Percentiles rank a stretch among this genome's conserved stretches.
These are phyloP conservation scores for Mamestra configurata DNA, from an alignment of 1,140 invertebrate genomes.

Conservation along the genomic window DNA sequence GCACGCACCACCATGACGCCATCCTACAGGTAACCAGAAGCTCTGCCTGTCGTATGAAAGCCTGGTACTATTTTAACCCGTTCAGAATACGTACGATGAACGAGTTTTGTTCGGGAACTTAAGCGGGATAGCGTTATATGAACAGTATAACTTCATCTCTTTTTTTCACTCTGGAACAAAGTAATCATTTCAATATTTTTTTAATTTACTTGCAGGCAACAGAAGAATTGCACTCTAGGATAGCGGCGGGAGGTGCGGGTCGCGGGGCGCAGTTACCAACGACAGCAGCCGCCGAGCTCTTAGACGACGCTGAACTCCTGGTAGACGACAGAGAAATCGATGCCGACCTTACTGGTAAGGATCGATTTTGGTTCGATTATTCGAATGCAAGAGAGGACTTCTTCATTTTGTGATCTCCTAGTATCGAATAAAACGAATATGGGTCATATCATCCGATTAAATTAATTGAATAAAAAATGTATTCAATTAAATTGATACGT, in stretches of 20 bases:
- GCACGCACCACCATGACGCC: conserved; percentile 95
- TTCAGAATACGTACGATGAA: no score
- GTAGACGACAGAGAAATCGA: conserved; percentile 98
- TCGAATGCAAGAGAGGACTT: neutral
- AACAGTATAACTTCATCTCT: no score
- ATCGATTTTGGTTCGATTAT: neutral
- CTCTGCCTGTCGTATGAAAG: neutral
- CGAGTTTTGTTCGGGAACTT: no score
- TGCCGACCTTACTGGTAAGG: conserved; percentile 95
- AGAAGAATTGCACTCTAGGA: conserved; percentile 97
- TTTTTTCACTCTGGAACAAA: no score
- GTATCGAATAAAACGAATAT: neutral
- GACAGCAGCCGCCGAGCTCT: conserved; percentile 92
- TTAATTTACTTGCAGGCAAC: conserved; percentile 89
- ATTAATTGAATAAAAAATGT: neutral
- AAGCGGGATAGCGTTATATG: no score
- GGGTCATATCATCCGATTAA: neutral
- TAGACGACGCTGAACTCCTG: conserved; percentile 97
- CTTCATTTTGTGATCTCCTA: neutral
- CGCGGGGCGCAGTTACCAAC: conserved; percentile 90
- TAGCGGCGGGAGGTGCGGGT: conserved; percentile 88
- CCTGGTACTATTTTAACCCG: neutral
- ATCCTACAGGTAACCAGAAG: conserved; percentile 91
- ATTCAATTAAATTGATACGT: no score
- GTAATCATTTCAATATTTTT: no score